Evolutionary conservation across 2,113 vertebrate genomes (phyloP), one percentile per base, ranked within the genome.

Genomic region (Ctenomys sociabilis): DNA sequence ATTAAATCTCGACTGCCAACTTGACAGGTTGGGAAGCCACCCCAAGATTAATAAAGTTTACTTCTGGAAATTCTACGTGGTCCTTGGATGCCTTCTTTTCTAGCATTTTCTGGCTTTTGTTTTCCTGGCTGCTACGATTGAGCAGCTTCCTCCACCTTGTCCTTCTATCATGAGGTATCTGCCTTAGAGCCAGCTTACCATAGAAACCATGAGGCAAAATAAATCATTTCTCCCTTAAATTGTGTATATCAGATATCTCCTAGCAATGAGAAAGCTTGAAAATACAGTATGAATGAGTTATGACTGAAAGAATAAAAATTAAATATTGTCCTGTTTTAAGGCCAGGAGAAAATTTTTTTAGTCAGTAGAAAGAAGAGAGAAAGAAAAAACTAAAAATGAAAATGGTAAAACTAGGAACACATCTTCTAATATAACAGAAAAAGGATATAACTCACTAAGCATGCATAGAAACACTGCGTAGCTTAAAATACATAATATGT

Each of bases 361-460:
- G 59, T 7, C 21, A 81, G 40, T 49, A 78, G 9, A 81, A 85
- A 43, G 13, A 11, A 80, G 54, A n/a, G 17, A 49, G 9, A 63
- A 85, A 19, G 19, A 45, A 35, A 91, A 63, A 72, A 68, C 4
- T 63, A n/a, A 24, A 81, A 19, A 64, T 17, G 37, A 75, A 73
- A 43, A 43, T 75, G 19, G 43, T 32, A 77, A 68, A 88, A 96
- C 37, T 21, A 73, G 12, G 45, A 37, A 75, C 8, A 68, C 32
- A 49, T 81, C 40, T 66, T 95, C 81, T 73, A 86, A 75, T 85
- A 2, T 66, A 54, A 93, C 37, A 91, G 43, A 43, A 90, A 91
- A 57, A 72, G 52, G 21, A 78, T 78, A 59, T 59, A 68, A 87
- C n/a, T 90, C n/a, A 72, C 54, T n/a, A 70, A 87, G 52, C 4